Conservation (phyloP, 2,888 invertebrate genomes). For the Apamea anceps region DNA sequence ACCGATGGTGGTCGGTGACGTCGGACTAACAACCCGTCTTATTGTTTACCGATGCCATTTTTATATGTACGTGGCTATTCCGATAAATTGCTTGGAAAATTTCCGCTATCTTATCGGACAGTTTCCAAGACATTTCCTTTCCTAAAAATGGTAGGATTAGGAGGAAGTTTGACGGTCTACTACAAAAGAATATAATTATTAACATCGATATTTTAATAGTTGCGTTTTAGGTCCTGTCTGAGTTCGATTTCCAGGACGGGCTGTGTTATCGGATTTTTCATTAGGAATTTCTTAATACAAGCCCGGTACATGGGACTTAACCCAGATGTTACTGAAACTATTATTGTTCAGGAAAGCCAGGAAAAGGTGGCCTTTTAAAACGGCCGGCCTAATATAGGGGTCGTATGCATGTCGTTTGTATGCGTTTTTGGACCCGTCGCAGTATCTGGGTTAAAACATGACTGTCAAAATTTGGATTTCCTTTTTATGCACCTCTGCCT, state of each 20-base stretch:
- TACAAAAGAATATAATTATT: neutral
- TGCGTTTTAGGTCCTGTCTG: neutral
- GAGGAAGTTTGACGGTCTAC: neutral
- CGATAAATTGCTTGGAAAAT: slow-evolving; percentile 14
- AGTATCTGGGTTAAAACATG: too few relatives aligned
- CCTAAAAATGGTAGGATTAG: neutral
- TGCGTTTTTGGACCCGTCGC: too few relatives aligned
- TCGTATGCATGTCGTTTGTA: too few relatives aligned
- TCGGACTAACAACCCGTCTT: slow-evolving; percentile 21
- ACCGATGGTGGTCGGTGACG: slow-evolving; percentile 29
- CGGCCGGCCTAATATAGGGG: too few relatives aligned
- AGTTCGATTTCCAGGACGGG: neutral
- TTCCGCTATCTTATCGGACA: neutral
- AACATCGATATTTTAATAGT: neutral
- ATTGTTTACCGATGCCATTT: slow-evolving; percentile 33
- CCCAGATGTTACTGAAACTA: too few relatives aligned
- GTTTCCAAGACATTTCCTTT: slow-evolving; percentile 25
- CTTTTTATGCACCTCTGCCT: neutral
- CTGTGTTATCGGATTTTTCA: neutral
- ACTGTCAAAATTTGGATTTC: neutral
- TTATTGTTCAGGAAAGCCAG: too few relatives aligned
- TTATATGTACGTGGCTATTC: slow-evolving; percentile 7
- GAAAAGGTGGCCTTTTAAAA: too few relatives aligned
- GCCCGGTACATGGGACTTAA: neutral
- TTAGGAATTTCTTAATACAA: neutral